Evolutionary conservation across 2,797 vertebrate genomes (phyloP).

Genomic region (Sebastes ruberrimus): DNA sequence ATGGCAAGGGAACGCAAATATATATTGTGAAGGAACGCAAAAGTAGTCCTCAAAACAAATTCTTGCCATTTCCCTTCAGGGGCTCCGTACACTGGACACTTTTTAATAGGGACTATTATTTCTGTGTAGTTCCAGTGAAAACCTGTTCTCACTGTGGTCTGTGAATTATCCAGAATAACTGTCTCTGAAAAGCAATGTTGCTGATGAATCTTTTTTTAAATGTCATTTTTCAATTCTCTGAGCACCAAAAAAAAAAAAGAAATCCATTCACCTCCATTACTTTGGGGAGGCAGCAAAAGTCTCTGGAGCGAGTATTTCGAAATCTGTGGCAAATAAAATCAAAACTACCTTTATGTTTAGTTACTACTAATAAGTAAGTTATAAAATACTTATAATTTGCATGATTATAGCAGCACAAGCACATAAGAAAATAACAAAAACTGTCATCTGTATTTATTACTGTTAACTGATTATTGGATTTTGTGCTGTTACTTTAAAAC

Average conservation of each 20-base stretch:
- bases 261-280: neutral
- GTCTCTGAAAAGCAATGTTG: neutral
- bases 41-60: too few species aligned
- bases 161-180: neutral
- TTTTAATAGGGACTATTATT: neutral
- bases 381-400: neutral
- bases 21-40: too few species aligned
- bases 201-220: neutral
- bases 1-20: too few species aligned
- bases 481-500: conserved; percentile 11
- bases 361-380: neutral
- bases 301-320: neutral
- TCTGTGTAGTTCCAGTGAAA: neutral
- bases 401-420: neutral
- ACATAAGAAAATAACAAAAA: neutral
- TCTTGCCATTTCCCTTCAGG: too few species aligned
- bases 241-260: neutral
- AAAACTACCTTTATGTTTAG: neutral
- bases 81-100: neutral
- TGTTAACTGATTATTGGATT: neutral
- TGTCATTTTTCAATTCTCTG: neutral
- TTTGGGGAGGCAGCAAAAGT: neutral
- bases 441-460: neutral
- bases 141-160: neutral
- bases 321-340: neutral